phyloP scores from a whole-genome alignment of 1,140 invertebrate species.

The Branchinecta lindahli region DNA sequence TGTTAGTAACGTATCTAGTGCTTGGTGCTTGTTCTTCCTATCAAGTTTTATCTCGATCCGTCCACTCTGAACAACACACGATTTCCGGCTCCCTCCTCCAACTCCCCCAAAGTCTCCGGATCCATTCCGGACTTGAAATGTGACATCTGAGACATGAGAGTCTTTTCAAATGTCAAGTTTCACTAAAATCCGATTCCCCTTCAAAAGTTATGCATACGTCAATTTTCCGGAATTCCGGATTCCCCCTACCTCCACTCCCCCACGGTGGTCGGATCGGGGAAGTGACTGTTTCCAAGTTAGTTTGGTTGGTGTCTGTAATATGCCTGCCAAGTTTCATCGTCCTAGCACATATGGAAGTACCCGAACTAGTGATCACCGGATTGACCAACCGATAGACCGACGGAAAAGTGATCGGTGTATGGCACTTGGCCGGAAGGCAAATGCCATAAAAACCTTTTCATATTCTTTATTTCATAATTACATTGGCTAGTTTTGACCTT shows the following conservation, averaged over 20 bases:
- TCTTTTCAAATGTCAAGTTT: not conserved
- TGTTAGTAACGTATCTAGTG: not conserved
- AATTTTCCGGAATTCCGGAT: not conserved
- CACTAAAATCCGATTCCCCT: not conserved
- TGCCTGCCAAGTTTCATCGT: not conserved
- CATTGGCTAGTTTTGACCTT: too few species aligned
- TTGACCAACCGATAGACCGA: not conserved
- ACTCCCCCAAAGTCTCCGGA: not conserved
- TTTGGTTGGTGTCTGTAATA: not conserved
- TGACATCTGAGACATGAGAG: not conserved
- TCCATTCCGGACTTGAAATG: not conserved
- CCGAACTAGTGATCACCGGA: not conserved
- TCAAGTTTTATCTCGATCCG: not conserved
- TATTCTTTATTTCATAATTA: too few species aligned
- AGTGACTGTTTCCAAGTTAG: conserved; percentile 1
- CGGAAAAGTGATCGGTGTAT: not conserved
- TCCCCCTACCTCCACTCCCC: not conserved
- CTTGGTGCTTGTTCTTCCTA: not conserved
- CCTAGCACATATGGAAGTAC: not conserved
- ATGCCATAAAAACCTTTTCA: conserved; percentile 9
- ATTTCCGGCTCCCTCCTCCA: not conserved
- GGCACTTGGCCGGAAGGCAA: not conserved
- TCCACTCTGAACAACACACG: not conserved
- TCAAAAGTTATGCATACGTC: not conserved
- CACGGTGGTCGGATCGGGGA: not conserved